These are phyloP conservation scores for Sporophila hypoxantha DNA, from an alignment of 2,113 vertebrate species.

Conservation along the genomic window DNA sequence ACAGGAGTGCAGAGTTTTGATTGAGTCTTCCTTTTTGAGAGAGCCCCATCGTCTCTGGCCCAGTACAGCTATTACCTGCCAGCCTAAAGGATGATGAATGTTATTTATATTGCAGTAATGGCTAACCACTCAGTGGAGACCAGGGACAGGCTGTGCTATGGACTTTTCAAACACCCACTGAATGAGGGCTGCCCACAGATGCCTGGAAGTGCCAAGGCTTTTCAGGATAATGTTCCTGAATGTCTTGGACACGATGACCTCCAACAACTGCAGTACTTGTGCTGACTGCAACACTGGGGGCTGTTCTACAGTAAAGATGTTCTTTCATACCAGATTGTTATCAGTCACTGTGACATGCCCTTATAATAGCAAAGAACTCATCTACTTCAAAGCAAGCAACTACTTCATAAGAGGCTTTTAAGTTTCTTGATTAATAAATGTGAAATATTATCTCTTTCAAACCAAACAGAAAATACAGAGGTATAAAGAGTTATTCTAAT, in stretches of 20 bases:
- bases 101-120: constrained; percentile 47
- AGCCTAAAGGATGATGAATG: constrained; percentile 47
- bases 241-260: background rate
- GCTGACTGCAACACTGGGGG: background rate
- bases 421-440: background rate
- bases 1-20: background rate
- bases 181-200: constrained; percentile 12
- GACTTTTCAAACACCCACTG: background rate
- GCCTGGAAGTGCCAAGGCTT: background rate
- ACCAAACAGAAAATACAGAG: background rate
- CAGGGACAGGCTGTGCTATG: constrained; percentile 22
- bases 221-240: constrained; percentile 9
- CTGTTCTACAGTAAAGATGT: background rate
- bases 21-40: constrained; percentile 23
- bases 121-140: constrained; percentile 34
- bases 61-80: constrained; percentile 35
- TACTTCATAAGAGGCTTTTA: background rate
- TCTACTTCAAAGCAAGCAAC: background rate
- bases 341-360: background rate
- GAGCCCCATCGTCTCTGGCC: background rate
- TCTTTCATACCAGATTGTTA: background rate
- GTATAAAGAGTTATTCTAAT: background rate
- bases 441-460: background rate
- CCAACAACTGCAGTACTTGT: background rate
- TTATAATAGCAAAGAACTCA: background rate